Evolutionary conservation across 2,888 invertebrate genomes (phyloP), one percentile per base, ranked within the genome.

Genomic region (Aporophyla lueneburgensis): DNA sequence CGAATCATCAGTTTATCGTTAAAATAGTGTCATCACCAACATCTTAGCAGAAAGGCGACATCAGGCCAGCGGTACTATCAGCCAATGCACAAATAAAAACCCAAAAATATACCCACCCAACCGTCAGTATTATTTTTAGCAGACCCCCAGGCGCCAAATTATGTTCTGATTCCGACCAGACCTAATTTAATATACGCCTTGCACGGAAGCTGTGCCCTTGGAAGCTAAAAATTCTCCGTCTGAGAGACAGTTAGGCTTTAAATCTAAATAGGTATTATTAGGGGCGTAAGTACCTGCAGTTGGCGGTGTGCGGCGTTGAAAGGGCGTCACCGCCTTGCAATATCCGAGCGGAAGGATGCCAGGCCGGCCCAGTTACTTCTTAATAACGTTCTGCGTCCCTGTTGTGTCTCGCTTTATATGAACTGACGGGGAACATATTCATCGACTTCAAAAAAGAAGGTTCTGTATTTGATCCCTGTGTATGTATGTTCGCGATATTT

Each of bases 281-380:
- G 51, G 51, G 67, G 53, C 24, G 62, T 79, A 27, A 63, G 74
- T 68, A 63, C 43, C n/a, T 62, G 21, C 63, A 76, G 71, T 54
- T 49, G 63, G 69, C 59, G 76, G n/a, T 33, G 63, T 69, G 33
- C 69, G 49, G 33, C 43, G 71, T 40, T 58, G 72, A 19, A 78
- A 78, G 73, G 69, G 70, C 71, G 85, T 77, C 53, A 68, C 62
- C 68, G 49, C 66, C 63, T 71, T 69, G 84, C 56, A 92, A 93
- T 93, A 91, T 93, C 93, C 93, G 93, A 62, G 54, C 92, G 93
- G 93, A 94, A 92, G 89, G 87, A 76, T 49, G 72, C 82, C 82
- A 92, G 92, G 90, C 92, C 87, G 83, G 79, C 83, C 75, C 27
- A 69, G 71, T 77, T 53, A 62, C 74, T 58, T 43, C 12, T 46